phyloP scores from a whole-genome alignment of 37 sponge, comb jelly and placozoan genomes.

The Eunapius fragilis region DNA sequence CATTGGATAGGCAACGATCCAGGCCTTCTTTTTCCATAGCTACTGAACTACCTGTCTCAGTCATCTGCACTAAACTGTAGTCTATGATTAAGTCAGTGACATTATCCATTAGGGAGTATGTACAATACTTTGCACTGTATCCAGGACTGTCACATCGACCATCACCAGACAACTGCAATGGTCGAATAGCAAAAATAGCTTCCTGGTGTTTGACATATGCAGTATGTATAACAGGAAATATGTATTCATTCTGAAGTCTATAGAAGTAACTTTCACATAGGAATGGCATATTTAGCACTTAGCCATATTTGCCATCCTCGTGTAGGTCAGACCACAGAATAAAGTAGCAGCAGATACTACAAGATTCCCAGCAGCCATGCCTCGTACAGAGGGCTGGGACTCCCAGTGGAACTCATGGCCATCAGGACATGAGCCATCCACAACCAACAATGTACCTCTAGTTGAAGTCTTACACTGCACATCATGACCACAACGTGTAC shows the following conservation, averaged over 20 bases:
- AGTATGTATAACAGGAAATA: background rate
- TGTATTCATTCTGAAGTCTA: slow-evolving; percentile 3
- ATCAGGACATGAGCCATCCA: slow-evolving; percentile 3
- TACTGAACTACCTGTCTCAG: slow-evolving; percentile 28
- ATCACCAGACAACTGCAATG: background rate
- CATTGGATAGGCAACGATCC: slow-evolving; percentile 8
- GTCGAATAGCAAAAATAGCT: background rate
- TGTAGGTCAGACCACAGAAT: no score
- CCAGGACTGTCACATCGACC: slow-evolving; percentile 21
- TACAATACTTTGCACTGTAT: slow-evolving; percentile 1
- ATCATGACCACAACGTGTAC: slow-evolving; percentile 1
- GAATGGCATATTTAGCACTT: no score
- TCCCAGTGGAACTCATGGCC: slow-evolving; percentile 6
- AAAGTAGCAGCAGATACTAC: no score
- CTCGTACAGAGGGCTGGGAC: slow-evolving; percentile 4
- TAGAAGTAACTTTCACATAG: background rate
- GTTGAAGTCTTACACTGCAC: slow-evolving; percentile 1
- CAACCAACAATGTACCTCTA: slow-evolving; percentile 5
- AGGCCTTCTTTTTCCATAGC: slow-evolving; percentile 47
- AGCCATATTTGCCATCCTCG: no score
- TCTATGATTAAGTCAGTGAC: background rate
- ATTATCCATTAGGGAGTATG: slow-evolving; percentile 12
- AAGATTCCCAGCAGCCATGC: slow-evolving; percentile 16
- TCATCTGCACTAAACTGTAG: slow-evolving; percentile 31
- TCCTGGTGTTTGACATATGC: background rate